Percentiles rank a stretch among this genome's conserved stretches.
Evolutionary conservation across 2,797 vertebrate species (phyloP).

Genomic region (Ciconia nigra): DNA sequence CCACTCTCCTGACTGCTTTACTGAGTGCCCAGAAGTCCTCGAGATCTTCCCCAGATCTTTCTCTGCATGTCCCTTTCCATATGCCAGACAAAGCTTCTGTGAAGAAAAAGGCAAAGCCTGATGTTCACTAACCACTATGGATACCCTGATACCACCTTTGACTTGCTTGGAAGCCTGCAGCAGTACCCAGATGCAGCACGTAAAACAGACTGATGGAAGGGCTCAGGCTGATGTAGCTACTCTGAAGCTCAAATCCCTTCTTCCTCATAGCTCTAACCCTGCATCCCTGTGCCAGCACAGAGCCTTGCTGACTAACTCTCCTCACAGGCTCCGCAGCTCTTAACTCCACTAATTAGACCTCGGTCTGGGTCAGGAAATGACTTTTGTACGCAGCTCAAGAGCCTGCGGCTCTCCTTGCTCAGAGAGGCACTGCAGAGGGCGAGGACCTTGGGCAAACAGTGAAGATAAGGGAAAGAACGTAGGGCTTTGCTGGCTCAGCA

Average conservation of each 20-base stretch:
- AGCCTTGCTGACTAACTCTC: not conserved
- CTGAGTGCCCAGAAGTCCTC: not conserved
- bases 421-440: not conserved
- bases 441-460: not conserved
- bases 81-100: not conserved
- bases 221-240: not conserved
- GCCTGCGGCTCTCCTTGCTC: not conserved
- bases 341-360: not conserved
- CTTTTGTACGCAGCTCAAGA: not conserved
- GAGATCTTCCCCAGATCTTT: not conserved
- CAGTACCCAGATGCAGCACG: not conserved
- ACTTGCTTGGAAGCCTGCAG: not conserved
- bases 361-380: not conserved
- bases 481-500: slow-evolving; percentile 14
- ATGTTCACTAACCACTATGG: not conserved
- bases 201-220: not conserved
- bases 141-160: not conserved
- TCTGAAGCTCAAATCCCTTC: not conserved
- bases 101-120: not conserved
- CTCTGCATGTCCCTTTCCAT: not conserved
- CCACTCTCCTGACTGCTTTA: not conserved
- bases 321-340: not conserved
- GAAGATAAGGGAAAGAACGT: not conserved
- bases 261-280: not conserved
- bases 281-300: not conserved